Percentiles rank a stretch among this genome's conserved stretches.
These are phyloP conservation scores for Tachuris rubrigastra DNA, from an alignment of 2,113 vertebrate genomes.

Conservation along the genomic window DNA sequence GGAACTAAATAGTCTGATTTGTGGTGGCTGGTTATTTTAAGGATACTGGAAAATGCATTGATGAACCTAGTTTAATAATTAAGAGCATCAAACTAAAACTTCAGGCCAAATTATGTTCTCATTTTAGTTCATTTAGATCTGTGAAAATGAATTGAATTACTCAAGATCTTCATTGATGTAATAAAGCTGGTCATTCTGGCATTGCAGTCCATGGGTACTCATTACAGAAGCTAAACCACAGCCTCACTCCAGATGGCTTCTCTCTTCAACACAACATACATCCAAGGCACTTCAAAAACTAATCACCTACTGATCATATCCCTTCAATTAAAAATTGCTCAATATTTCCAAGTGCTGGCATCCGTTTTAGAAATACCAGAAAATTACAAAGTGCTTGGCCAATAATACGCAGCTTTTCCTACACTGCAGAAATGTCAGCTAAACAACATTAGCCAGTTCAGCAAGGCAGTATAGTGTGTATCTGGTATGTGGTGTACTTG, in stretches of 20 bases:
- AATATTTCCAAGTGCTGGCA: constrained; percentile 20
- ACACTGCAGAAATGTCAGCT: neutral
- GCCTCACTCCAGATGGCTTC: constrained; percentile 42
- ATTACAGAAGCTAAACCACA: constrained; percentile 28
- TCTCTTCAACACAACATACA: neutral
- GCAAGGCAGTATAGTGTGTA: neutral
- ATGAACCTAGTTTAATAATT: neutral
- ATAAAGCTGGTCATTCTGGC: constrained; percentile 43
- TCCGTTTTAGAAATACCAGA: constrained; percentile 31
- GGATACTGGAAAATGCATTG: neutral
- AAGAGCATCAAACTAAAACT: constrained; percentile 7
- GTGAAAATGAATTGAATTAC: constrained; percentile 8
- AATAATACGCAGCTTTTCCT: neutral
- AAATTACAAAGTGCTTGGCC: neutral
- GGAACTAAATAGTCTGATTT: neutral
- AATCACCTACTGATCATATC: constrained; percentile 40
- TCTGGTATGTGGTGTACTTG: neutral
- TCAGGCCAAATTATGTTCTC: constrained; percentile 8
- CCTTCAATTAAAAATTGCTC: constrained; percentile 53
- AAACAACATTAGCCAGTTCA: neutral
- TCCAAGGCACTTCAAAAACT: constrained; percentile 35
- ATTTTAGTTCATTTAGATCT: constrained; percentile 12
- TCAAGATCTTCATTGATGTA: neutral
- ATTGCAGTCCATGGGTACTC: neutral
- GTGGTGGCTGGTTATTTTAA: neutral